phyloP scores from a whole-genome alignment of 2,888 invertebrate species.

The Microplitis manilae region DNA sequence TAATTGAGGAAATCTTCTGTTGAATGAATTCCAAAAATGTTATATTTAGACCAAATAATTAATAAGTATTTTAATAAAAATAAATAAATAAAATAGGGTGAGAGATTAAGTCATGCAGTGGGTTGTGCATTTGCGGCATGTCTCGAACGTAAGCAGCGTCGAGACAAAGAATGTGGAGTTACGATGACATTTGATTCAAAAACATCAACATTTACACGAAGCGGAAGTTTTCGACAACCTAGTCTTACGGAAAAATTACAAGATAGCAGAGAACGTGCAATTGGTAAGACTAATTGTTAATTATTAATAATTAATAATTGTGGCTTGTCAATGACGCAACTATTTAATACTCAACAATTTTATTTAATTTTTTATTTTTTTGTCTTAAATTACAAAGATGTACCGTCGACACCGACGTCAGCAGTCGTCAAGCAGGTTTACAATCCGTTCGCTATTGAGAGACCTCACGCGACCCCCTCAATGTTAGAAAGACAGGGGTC shows the following conservation, averaged over 20 bases:
- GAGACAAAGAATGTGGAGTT: conserved; percentile 96
- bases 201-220: conserved; percentile 92
- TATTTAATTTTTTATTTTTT: conserved; percentile 21
- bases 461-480: conserved; percentile 95
- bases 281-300: conserved; percentile 68
- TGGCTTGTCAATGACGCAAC: background rate
- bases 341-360: background rate
- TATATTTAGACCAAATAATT: background rate
- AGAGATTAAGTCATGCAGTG: conserved; percentile 98
- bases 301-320: background rate
- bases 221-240: conserved; percentile 92
- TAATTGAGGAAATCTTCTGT: background rate
- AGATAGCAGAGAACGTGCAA: conserved; percentile 74
- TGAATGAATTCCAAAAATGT: background rate
- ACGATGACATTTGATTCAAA: conserved; percentile 93
- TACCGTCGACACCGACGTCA: conserved; percentile 71
- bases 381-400: background rate
- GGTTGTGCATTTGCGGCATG: conserved; percentile 99
- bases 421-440: conserved; percentile 77
- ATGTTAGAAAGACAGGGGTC: conserved; percentile 96
- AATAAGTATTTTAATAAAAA: background rate
- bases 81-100: conserved; percentile 77
- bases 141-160: conserved; percentile 95
- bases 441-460: conserved; percentile 94
- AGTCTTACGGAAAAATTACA: conserved; percentile 84